phyloP scores from a whole-genome alignment of 2,113 vertebrate species.

The Cyanocitta stelleri region DNA sequence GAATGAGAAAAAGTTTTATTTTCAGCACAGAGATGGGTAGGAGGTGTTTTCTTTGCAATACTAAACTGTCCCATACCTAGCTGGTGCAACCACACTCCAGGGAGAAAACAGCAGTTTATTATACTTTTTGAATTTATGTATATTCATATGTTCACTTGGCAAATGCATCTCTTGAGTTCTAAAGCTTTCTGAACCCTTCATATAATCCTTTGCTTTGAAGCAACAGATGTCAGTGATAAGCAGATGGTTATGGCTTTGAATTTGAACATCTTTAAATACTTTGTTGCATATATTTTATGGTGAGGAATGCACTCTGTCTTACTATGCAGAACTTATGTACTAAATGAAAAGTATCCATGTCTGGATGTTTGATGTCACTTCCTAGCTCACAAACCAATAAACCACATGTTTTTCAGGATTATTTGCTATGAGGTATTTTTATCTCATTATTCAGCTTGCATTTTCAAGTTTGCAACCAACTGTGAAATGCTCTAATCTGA shows the following conservation, averaged over 20 bases:
- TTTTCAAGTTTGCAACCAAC: slow-evolving; percentile 52
- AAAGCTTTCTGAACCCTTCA: slow-evolving; percentile 26
- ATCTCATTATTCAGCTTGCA: slow-evolving; percentile 27
- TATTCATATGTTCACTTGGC: slow-evolving; percentile 1
- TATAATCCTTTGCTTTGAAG: slow-evolving; percentile 39
- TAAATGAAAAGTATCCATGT: slow-evolving; percentile 16
- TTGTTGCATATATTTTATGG: slow-evolving; percentile 3
- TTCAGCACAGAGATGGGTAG: not conserved
- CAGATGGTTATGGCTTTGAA: slow-evolving; percentile 32
- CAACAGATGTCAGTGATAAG: slow-evolving; percentile 45
- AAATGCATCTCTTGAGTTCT: slow-evolving; percentile 8
- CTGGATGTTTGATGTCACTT: slow-evolving; percentile 17
- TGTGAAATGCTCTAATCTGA: not conserved
- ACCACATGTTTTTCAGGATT: not conserved
- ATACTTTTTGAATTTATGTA: slow-evolving; percentile 15
- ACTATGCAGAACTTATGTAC: not conserved
- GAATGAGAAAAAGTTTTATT: not conserved
- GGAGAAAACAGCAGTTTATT: not conserved
- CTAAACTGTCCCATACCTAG: not conserved
- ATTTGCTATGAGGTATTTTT: slow-evolving; percentile 32
- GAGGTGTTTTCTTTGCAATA: not conserved
- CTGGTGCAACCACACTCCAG: not conserved
- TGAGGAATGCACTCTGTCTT: slow-evolving; percentile 3
- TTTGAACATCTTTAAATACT: slow-evolving; percentile 46
- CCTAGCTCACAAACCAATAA: slow-evolving; percentile 12